Percentiles rank a stretch among this genome's conserved stretches.
Evolutionary conservation across 1,140 invertebrate genomes (phyloP).

Genomic region (Drosophila pandora): DNA sequence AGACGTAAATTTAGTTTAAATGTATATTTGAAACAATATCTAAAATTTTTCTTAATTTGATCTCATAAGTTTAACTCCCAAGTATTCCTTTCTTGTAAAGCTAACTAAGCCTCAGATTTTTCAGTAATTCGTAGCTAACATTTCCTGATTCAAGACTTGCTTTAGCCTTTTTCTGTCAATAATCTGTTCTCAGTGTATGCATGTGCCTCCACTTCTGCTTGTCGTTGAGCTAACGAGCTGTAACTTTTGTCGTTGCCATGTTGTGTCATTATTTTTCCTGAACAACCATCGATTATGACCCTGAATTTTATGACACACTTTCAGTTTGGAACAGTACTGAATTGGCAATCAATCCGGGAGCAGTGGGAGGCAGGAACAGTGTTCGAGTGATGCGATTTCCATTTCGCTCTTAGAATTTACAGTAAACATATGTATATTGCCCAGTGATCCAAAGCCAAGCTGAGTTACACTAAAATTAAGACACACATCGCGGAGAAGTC

Average conservation of each 20-base stretch:
- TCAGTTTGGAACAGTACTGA: constrained; percentile 73
- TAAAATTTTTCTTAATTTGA: constrained; percentile 3
- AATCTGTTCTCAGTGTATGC: constrained; percentile 31
- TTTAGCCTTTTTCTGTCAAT: constrained; percentile 9
- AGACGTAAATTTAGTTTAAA: no score
- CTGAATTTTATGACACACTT: constrained; percentile 58
- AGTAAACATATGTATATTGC: constrained; percentile 42
- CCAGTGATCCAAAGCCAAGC: constrained; percentile 76
- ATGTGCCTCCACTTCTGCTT: constrained; percentile 21
- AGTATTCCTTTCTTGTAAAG: neutral
- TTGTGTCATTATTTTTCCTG: constrained; percentile 31
- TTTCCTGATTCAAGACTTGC: neutral
- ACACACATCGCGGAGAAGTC: constrained; percentile 6
- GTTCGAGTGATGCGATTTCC: constrained; percentile 20
- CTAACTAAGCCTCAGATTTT: neutral
- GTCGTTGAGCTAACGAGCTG: constrained; percentile 23
- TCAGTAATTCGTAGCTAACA: neutral
- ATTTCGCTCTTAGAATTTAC: constrained; percentile 42
- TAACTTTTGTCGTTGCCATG: constrained; percentile 34
- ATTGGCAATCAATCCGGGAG: constrained; percentile 39
- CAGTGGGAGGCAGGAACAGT: constrained; percentile 25
- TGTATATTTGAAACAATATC: no score
- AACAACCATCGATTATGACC: constrained; percentile 40
- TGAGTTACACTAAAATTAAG: constrained; percentile 60
- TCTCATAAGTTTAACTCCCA: neutral